phyloP scores from a whole-genome alignment of 2,888 invertebrate genomes.

The Cancer borealis region DNA sequence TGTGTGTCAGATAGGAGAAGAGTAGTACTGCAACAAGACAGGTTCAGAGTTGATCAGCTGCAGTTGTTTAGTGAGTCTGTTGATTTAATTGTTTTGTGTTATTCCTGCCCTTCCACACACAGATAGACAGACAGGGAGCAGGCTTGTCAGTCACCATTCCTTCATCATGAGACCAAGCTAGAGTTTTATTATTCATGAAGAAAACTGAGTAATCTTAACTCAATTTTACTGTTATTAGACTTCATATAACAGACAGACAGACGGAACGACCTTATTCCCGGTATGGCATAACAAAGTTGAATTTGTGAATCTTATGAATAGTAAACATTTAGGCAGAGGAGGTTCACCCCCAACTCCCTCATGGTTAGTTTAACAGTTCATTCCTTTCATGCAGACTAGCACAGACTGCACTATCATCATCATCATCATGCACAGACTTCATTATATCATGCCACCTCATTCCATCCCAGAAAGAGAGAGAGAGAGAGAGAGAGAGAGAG shows the following conservation, averaged over 20 bases:
- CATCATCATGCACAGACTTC: background rate
- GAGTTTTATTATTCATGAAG: no score
- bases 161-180: background rate
- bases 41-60: conserved; percentile 82
- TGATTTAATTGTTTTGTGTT: background rate
- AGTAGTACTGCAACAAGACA: background rate
- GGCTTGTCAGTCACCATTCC: background rate
- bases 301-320: background rate
- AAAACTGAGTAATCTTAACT: background rate
- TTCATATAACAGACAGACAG: background rate
- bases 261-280: background rate
- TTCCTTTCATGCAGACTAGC: background rate
- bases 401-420: background rate
- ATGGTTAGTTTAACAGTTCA: background rate
- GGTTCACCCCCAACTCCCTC: background rate
- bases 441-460: background rate
- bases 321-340: background rate
- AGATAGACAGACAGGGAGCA: background rate
- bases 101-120: background rate
- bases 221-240: background rate
- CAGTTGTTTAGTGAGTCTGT: background rate
- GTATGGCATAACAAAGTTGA: background rate
- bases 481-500: conserved; percentile 23
- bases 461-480: background rate
- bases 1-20: background rate